Conservation (phyloP, 2,113 vertebrate genomes). For the Mirza zaza region DNA sequence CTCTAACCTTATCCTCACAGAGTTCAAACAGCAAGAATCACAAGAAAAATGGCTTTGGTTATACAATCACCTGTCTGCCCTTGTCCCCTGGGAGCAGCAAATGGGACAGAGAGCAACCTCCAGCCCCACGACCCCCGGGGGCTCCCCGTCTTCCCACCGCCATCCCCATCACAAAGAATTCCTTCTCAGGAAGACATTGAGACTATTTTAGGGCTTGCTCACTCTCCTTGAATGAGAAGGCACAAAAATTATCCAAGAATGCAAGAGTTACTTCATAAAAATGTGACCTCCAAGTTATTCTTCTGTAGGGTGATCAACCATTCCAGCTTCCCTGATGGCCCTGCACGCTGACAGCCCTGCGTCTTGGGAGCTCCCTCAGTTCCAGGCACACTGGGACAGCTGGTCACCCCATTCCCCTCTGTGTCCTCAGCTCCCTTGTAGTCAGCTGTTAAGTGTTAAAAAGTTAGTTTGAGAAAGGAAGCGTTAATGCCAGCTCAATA, state of each 20-base stretch:
- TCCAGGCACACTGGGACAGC: accelerated
- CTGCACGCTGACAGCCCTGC: not conserved
- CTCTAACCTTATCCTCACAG: not conserved
- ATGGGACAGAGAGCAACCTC: not conserved
- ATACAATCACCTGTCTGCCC: not conserved
- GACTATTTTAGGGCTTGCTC: no score
- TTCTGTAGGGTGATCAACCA: accelerated
- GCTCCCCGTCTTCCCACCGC: not conserved
- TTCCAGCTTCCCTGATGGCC: not conserved
- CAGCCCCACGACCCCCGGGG: not conserved
- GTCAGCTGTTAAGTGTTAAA: not conserved
- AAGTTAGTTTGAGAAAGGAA: not conserved
- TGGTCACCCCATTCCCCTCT: not conserved
- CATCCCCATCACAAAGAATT: not conserved
- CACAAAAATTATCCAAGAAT: not conserved
- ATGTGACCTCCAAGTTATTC: not conserved
- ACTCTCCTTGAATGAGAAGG: not conserved
- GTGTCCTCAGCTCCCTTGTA: not conserved
- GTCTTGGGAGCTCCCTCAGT: no score
- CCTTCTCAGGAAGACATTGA: not conserved
- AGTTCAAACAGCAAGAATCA: not conserved
- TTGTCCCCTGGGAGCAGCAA: not conserved
- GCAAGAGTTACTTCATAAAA: not conserved
- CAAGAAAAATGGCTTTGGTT: not conserved
- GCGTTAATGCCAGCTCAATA: not conserved